These are phyloP conservation scores for Araneus ventricosus DNA, from an alignment of 1,140 invertebrate species.

Conservation along the genomic window DNA sequence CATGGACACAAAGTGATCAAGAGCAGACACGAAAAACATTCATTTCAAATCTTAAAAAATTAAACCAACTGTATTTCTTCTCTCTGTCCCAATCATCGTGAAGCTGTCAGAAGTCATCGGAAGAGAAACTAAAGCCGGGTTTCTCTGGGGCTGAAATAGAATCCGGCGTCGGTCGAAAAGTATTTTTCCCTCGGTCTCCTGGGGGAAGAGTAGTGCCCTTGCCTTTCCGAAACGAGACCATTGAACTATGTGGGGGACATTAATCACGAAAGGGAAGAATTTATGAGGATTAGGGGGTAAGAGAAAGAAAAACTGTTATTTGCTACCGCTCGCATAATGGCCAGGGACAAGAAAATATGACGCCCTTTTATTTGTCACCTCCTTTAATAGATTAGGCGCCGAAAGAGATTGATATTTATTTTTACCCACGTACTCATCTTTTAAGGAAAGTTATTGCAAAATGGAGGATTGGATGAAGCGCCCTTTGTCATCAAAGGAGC, in stretches of 20 bases:
- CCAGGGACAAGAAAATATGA: slow-evolving; percentile 9
- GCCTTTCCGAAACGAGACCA: not conserved
- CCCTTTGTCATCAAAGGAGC: not conserved
- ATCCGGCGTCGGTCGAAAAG: not conserved
- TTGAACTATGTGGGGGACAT: not conserved
- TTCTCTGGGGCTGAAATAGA: not conserved
- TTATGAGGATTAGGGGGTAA: not conserved
- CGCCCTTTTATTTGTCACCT: slow-evolving; percentile 33
- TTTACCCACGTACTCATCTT: not conserved
- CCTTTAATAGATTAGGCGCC: not conserved
- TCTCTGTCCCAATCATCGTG: not conserved
- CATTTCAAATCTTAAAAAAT: too few relatives aligned
- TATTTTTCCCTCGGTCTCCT: not conserved
- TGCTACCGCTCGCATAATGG: not conserved
- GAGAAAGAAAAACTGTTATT: slow-evolving; percentile 19
- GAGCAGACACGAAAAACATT: too few relatives aligned
- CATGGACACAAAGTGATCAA: too few relatives aligned
- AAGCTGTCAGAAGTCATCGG: not conserved
- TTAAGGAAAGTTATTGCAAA: not conserved
- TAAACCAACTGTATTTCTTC: too few relatives aligned
- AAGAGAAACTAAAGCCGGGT: not conserved
- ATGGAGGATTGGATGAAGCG: not conserved
- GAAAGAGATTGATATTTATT: not conserved
- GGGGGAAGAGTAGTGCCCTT: not conserved
- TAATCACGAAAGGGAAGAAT: slow-evolving; percentile 30